A percentile compares a stretch with the other conserved stretches of the same genome.
Conservation (phyloP, 1,140 invertebrate genomes). For the Asobara japonica region DNA sequence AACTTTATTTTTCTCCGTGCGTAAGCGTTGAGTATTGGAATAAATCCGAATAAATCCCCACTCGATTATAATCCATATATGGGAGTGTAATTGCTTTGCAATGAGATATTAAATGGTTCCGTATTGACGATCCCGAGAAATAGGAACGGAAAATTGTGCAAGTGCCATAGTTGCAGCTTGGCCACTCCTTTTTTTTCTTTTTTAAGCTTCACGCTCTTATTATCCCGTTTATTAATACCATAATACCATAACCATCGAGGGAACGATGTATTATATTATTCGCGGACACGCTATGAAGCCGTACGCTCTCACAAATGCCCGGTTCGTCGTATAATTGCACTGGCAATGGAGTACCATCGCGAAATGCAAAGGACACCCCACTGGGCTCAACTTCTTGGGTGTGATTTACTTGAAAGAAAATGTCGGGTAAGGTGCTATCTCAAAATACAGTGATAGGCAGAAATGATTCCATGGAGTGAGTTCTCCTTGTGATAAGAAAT, state of each 20-base stretch:
- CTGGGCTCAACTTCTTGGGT: conserved; percentile 33
- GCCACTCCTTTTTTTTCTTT: not conserved
- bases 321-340: conserved; percentile 28
- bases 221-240: conserved; percentile 40
- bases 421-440: not conserved
- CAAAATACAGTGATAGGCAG: too few species aligned
- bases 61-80: too few species aligned
- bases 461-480: too few species aligned
- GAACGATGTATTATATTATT: conserved; percentile 38
- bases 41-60: too few species aligned
- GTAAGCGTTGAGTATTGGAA: too few species aligned
- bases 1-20: too few species aligned
- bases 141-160: not conserved
- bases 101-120: not conserved
- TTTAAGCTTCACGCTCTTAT: conserved; percentile 40
- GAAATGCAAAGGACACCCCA: conserved; percentile 33
- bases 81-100: conserved; percentile 61
- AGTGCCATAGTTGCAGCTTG: not conserved
- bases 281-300: conserved; percentile 30
- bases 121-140: not conserved
- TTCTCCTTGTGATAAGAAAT: too few species aligned
- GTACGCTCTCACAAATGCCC: conserved; percentile 10
- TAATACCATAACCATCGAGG: conserved; percentile 25
- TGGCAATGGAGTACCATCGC: conserved; percentile 24
- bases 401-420: conserved; percentile 34